Evolutionary conservation across 2,888 invertebrate genomes (phyloP).

Genomic region (Caenorhabditis uteleia): DNA sequence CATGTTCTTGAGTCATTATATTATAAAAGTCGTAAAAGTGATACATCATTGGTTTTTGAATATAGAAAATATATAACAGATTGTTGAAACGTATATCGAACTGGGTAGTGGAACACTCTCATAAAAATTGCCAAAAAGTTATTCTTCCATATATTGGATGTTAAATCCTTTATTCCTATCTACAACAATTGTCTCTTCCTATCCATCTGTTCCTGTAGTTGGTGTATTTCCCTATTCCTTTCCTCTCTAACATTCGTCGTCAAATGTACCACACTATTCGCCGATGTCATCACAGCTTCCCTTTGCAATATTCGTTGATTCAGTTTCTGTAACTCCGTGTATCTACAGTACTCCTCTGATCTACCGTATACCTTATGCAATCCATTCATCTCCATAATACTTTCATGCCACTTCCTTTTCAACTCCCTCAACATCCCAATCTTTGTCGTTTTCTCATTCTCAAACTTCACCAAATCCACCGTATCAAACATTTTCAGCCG

Average conservation of each 20-base stretch:
- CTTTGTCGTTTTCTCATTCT: conserved; percentile 21
- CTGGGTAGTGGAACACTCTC: too few relatives aligned
- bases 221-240: conserved; percentile 30
- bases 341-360: too few relatives aligned
- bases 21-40: too few relatives aligned
- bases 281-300: conserved; percentile 38
- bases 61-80: too few relatives aligned
- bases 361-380: conserved; percentile 15
- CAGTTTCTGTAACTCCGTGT: conserved; percentile 21
- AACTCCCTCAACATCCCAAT: conserved; percentile 9
- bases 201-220: conserved; percentile 20
- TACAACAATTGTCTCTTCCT: too few relatives aligned
- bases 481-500: conserved; percentile 8
- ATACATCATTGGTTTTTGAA: too few relatives aligned
- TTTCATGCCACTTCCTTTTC: conserved; percentile 23
- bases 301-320: conserved; percentile 37
- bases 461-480: conserved; percentile 18
- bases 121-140: too few relatives aligned
- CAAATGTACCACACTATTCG: conserved; percentile 40
- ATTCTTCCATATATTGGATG: too few relatives aligned
- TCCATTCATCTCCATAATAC: conserved; percentile 22
- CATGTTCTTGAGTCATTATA: too few relatives aligned
- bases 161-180: too few relatives aligned
- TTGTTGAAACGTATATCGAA: too few relatives aligned
- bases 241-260: conserved; percentile 39